Evolutionary conservation across 1,140 invertebrate genomes (phyloP).

Genomic region (Prorops nasuta): DNA sequence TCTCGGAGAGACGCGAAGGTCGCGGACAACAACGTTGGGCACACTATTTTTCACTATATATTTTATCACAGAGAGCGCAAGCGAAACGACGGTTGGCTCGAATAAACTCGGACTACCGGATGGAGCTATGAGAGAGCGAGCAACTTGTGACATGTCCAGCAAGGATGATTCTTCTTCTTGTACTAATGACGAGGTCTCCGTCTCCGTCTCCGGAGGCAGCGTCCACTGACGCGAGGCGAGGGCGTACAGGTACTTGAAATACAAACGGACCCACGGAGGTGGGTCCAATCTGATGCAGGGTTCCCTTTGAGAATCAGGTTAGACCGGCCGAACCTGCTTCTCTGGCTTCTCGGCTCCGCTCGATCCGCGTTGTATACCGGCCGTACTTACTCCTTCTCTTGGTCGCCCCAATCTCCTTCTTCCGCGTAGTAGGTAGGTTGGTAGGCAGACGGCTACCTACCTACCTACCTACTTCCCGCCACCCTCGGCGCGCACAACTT

Average conservation of each 20-base stretch:
- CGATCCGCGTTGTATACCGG: neutral
- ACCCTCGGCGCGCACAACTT: no score
- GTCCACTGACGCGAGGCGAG: constrained; percentile 40
- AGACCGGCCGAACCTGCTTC: constrained; percentile 53
- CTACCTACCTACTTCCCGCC: constrained; percentile 39
- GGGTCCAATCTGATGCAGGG: constrained; percentile 51
- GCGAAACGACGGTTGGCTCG: no score
- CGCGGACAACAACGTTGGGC: no score
- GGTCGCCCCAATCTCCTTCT: constrained; percentile 41
- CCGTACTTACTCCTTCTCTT: constrained; percentile 43
- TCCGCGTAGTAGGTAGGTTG: constrained; percentile 48
- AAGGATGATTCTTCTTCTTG: constrained; percentile 17
- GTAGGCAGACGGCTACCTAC: no score
- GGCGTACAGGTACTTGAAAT: constrained; percentile 54
- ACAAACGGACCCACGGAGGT: constrained; percentile 50
- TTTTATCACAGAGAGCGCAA: no score
- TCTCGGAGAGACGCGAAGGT: no score
- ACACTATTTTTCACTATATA: no score
- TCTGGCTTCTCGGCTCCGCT: neutral
- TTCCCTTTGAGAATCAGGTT: constrained; percentile 57
- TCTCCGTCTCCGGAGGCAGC: constrained; percentile 31
- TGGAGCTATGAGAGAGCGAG: no score
- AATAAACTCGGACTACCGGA: no score
- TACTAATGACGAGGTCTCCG: constrained; percentile 23
- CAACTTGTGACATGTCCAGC: no score